A percentile compares a stretch with the other conserved stretches of the same genome.
Evolutionary conservation across 2,113 vertebrate genomes (phyloP).

Genomic region (Ptilonorhynchus violaceus): DNA sequence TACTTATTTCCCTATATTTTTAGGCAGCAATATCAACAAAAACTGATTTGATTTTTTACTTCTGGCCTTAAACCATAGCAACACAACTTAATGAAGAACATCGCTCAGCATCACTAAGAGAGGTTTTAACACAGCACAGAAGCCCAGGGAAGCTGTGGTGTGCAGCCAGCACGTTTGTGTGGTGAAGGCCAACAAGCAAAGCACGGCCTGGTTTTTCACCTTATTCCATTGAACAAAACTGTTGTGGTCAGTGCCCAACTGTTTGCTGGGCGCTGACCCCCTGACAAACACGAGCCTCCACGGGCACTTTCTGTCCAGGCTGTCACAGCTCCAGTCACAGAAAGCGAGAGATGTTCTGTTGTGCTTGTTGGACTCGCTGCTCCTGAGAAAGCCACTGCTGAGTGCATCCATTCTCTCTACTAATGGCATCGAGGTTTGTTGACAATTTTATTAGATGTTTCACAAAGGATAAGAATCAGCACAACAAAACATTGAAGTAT

Average conservation of each 20-base stretch:
- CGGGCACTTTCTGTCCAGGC: neutral
- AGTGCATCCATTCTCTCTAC: neutral
- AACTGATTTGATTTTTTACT: conserved; percentile 31
- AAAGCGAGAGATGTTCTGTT: neutral
- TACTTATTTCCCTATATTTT: conserved; percentile 35
- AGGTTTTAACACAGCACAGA: neutral
- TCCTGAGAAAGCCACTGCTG: neutral
- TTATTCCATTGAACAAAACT: neutral
- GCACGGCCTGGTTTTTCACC: neutral
- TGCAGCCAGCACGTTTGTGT: neutral
- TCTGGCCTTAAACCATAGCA: conserved; percentile 47
- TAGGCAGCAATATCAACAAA: conserved; percentile 20
- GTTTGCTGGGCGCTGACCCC: neutral
- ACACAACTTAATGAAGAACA: neutral
- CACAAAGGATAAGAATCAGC: conserved; percentile 40
- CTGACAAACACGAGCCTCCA: neutral
- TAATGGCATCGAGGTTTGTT: neutral
- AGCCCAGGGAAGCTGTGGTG: neutral
- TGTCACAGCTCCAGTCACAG: neutral
- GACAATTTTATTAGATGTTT: conserved; percentile 30
- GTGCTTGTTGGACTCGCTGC: neutral
- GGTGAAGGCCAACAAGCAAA: neutral
- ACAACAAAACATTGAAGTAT: conserved; percentile 38
- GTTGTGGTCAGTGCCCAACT: too few relatives aligned
- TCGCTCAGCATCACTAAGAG: neutral